phyloP scores from a whole-genome alignment of 2,113 vertebrate species.

The Menura novaehollandiae region DNA sequence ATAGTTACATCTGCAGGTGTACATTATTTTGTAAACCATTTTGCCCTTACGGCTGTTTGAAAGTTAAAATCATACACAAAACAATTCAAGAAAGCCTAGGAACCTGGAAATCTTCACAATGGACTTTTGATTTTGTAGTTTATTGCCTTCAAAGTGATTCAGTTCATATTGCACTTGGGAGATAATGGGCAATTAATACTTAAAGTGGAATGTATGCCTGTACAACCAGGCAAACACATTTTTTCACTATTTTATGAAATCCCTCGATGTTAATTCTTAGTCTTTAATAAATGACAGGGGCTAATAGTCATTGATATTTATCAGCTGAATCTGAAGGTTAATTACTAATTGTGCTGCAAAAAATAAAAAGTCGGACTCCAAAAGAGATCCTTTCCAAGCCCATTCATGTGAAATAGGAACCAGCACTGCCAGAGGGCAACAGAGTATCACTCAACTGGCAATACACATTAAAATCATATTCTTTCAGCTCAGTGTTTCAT shows the following conservation, averaged over 20 bases:
- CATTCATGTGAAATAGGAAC: background rate
- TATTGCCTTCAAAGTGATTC: conserved; percentile 34
- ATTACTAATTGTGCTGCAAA: background rate
- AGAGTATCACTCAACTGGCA: background rate
- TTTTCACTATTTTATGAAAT: background rate
- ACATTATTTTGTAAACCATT: conserved; percentile 52
- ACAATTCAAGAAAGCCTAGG: background rate
- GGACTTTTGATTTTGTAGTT: background rate
- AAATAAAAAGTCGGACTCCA: background rate
- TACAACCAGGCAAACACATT: background rate
- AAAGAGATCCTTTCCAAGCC: background rate
- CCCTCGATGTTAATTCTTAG: background rate
- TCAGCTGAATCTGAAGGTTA: background rate
- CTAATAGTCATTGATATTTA: background rate
- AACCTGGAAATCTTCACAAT: background rate
- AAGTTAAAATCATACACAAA: conserved; percentile 30
- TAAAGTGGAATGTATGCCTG: background rate
- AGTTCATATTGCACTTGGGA: conserved; percentile 41
- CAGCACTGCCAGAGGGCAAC: background rate
- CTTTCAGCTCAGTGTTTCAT: background rate
- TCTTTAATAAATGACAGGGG: background rate
- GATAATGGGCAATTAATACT: background rate
- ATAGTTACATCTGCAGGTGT: conserved; percentile 20
- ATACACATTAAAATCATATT: background rate
- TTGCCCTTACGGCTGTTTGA: conserved; percentile 58